Conservation (phyloP, 2,797 vertebrate genomes). For the Aselliscus stoliczkanus region DNA sequence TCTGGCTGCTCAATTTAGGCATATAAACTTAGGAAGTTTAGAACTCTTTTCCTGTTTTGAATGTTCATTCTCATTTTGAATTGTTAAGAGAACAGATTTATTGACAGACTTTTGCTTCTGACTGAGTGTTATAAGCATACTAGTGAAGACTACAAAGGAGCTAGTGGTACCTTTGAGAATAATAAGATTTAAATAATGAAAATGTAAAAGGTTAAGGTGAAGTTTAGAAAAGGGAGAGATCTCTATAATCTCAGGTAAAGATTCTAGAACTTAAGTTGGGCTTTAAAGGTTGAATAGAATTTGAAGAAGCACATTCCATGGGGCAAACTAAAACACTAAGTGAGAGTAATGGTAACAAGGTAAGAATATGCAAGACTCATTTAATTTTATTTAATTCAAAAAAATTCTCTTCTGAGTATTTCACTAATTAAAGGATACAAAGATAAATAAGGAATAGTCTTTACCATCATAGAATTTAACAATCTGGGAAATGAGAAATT, state of each 20-base stretch:
- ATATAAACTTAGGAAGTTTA: constrained; percentile 31
- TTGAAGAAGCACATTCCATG: background rate
- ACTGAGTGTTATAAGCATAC: background rate
- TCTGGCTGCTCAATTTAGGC: background rate
- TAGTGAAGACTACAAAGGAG: background rate
- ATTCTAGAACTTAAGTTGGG: background rate
- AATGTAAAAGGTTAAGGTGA: background rate
- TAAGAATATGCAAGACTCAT: background rate
- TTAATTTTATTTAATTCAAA: background rate
- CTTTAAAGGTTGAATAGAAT: background rate
- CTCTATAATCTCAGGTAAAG: background rate
- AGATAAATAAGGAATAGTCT: background rate
- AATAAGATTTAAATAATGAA: background rate
- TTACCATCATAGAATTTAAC: background rate
- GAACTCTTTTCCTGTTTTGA: constrained; percentile 26
- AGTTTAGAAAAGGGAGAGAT: background rate
- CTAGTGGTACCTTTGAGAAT: background rate
- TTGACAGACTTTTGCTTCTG: background rate
- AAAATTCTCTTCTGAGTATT: background rate
- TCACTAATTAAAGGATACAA: background rate
- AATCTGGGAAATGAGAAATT: background rate
- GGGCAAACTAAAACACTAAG: background rate
- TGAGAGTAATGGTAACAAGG: background rate
- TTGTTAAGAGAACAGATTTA: background rate
- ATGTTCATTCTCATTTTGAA: background rate